These are phyloP conservation scores for Allacma fusca DNA, from an alignment of 2,888 invertebrate species.

Conservation along the genomic window DNA sequence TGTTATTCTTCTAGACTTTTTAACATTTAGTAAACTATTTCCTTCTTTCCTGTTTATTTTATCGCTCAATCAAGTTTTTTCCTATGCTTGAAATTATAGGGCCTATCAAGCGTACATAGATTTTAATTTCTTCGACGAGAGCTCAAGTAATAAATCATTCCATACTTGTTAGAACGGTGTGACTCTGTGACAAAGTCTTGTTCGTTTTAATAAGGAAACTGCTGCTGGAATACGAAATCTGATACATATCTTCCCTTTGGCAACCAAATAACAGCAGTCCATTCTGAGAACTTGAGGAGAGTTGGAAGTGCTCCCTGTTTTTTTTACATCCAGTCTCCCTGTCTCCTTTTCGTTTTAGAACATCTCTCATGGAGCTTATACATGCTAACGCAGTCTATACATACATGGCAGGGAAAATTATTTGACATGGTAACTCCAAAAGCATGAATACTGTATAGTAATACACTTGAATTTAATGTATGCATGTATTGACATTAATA, in stretches of 20 bases:
- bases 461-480: too few relatives aligned
- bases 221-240: constrained; percentile 40
- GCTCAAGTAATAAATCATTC: constrained; percentile 39
- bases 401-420: constrained; percentile 4
- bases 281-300: constrained; percentile 13
- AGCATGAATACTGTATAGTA: too few relatives aligned
- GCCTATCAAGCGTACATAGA: not conserved
- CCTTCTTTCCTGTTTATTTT: constrained; percentile 36
- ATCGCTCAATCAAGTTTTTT: constrained; percentile 24
- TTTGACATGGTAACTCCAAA: not conserved
- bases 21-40: constrained; percentile 6
- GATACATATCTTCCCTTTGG: constrained; percentile 33
- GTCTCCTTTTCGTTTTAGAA: constrained; percentile 2
- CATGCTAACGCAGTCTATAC: not conserved
- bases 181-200: constrained; percentile 37
- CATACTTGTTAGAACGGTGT: constrained; percentile 35
- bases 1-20: constrained; percentile 10
- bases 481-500: too few relatives aligned
- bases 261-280: constrained; percentile 17
- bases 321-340: not conserved
- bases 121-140: constrained; percentile 37
- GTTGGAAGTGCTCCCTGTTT: constrained; percentile 12
- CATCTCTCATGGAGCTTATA: not conserved
- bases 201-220: constrained; percentile 40
- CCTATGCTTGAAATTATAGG: not conserved